Evolutionary conservation across 1,140 invertebrate species (phyloP), one percentile per base, ranked within the genome.

Genomic region (Patella vulgata): DNA sequence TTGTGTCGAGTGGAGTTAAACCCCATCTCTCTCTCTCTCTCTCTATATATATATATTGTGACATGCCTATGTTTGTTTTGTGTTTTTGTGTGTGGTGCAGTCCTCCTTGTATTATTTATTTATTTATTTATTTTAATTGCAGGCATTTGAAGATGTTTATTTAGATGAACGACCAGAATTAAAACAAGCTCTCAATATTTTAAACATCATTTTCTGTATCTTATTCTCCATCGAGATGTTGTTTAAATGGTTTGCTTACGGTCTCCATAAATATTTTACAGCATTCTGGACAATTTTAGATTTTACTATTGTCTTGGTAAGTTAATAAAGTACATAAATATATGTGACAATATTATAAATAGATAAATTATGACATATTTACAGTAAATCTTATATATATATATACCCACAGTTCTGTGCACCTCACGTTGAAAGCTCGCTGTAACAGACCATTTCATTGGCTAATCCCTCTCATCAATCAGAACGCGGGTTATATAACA

Each of bases 261-360:
- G 97, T 66, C 96, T 97, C 81, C 91, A 91, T 79, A 94, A 94
- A 82, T 99, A 99, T 85, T 99, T 98, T 84, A 96, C 95, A 33
- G 97, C 96, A 80, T 95, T 95, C 51, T 98, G 96, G 96, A 98
- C 95, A 85, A 96, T 96, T 92, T 89, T 99, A 66, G 96, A 99
- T 88, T 98, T 98, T 85, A 90, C 96, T 75, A 99, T 98, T 87
- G 96, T 98, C 74, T 94, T 97, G 92, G 96, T 98, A 89, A 91
- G 91, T 91, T 36, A 36, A 5, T 36, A 14, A 36, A 14, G 33
- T 36, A 36, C 14, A 8, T 36, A 36, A 8, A 8, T 36, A 8
- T 36, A 21, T 25, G 8, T 8, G 5, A 50, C 47, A 50, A 25
- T 25, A 25, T 17, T 27, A 19, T 23, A 19, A 9, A 19, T 23